These are phyloP conservation scores for Arvicanthis niloticus DNA, from an alignment of 2,113 vertebrate genomes.

Conservation along the genomic window DNA sequence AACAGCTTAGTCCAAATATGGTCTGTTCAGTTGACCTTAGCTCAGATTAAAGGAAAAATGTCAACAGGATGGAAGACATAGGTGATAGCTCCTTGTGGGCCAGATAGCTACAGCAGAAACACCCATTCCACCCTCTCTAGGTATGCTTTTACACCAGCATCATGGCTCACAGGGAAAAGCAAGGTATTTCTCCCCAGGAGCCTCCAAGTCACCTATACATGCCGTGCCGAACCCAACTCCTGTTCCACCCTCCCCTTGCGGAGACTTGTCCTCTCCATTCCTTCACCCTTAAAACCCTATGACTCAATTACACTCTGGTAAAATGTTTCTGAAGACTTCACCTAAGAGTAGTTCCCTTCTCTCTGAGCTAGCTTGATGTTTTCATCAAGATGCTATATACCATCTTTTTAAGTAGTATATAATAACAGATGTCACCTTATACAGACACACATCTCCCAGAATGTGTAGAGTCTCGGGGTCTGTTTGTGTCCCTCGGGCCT, in stretches of 20 bases:
- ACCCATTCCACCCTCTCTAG: no score
- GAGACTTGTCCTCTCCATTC: background rate
- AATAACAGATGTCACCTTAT: background rate
- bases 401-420: background rate
- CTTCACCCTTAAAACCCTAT: background rate
- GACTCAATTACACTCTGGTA: background rate
- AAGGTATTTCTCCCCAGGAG: background rate
- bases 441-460: background rate
- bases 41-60: background rate
- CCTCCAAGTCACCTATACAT: background rate
- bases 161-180: background rate
- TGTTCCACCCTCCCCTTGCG: background rate
- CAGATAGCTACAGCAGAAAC: background rate
- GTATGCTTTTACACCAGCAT: background rate
- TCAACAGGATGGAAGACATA: background rate
- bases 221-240: background rate
- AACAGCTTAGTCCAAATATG: conserved; percentile 24
- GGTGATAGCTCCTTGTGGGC: background rate
- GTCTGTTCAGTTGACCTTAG: conserved; percentile 14
- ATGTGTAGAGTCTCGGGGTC: background rate
- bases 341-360: background rate
- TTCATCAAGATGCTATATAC: background rate
- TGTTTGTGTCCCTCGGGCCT: rapidly evolving
- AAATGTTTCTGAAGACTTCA: background rate
- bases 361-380: background rate